A percentile compares a stretch with the other conserved stretches of the same genome.
Conservation (phyloP, 2,888 invertebrate species). For the Plagodis dolabraria region DNA sequence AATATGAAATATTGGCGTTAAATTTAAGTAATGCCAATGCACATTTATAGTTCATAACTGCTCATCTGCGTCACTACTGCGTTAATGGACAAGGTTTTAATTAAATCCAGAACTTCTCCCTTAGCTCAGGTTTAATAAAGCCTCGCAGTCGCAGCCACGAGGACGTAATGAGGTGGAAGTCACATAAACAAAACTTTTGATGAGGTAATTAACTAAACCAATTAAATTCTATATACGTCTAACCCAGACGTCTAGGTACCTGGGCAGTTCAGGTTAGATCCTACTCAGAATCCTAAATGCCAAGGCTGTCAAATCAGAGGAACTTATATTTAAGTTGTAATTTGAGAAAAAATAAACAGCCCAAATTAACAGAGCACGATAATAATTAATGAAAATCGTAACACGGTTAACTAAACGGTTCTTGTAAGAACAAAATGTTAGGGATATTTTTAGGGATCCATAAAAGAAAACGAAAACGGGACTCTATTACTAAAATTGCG, state of each 20-base stretch:
- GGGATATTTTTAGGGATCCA: too few species aligned
- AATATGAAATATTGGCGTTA: too few species aligned
- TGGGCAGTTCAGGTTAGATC: constrained; percentile 12
- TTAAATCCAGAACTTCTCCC: too few species aligned
- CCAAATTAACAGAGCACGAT: constrained; percentile 14
- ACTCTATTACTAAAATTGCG: too few species aligned
- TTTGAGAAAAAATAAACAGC: constrained; percentile 11
- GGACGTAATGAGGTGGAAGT: too few species aligned
- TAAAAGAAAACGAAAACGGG: too few species aligned
- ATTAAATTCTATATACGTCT: constrained; percentile 9
- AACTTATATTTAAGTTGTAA: constrained; percentile 17
- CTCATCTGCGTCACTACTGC: too few species aligned
- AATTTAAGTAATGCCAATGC: too few species aligned
- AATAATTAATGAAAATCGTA: constrained; percentile 1
- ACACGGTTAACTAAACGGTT: constrained; percentile 12
- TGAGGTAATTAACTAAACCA: constrained; percentile 7
- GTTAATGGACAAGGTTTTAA: too few species aligned
- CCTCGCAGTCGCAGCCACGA: too few species aligned
- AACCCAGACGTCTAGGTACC: constrained; percentile 18
- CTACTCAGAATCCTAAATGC: constrained; percentile 27
- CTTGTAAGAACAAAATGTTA: background rate
- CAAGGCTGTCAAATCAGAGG: constrained; percentile 21
- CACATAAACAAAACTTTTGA: background rate
- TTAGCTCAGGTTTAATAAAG: too few species aligned
- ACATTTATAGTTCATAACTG: too few species aligned